Evolutionary conservation across 1,140 invertebrate species (phyloP), one percentile per base, ranked within the genome.

Genomic region (Stenopsyche tienmushanensis): DNA sequence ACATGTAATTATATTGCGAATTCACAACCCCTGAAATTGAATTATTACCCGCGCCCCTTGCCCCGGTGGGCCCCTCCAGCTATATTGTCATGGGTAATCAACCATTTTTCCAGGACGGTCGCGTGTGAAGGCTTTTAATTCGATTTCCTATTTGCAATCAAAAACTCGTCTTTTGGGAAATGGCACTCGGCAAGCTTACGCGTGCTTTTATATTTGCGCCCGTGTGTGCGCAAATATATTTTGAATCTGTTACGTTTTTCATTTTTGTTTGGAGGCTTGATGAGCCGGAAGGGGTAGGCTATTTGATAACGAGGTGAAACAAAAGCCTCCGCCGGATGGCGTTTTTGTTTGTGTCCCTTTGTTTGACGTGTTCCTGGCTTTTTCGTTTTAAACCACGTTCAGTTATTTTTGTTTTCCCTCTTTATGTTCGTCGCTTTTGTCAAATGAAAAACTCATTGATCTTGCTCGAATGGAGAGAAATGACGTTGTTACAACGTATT

Each of bases 21-120:
- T 58, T 63, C 65, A 55, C 60, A 54, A 62, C 65, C 60, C 60
- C 59, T 57, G 65, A 67, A 67, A 67, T 67, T 63, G 58, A 67
- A 58, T 67, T 67, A 67, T 67, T 45, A 58, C 65, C 65, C 44
- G 23, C 65, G 23, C 23, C 17, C 25, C 29, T 21, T 54, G 47
- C 21, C 41, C 45, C 45, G 17, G 21, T 25, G 1, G 21, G 34
- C 20, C 53, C 57, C 34, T 53, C 49, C n/a, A n/a, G n/a, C 50
- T 45, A 24, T 55, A 55, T 57, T 62, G 59, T 53, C 52, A 55
- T 18, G 34, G 24, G 53, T 65, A 65, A 53, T 59, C 54, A 65
- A 47, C 25, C 45, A 65, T 59, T 65, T 65, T 65, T 57, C 26
- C 53, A n/a, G 24, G 41, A 34, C 41, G 18, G 26, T 18, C 49